Percentiles rank a stretch among this genome's conserved stretches.
Evolutionary conservation across 2,888 invertebrate genomes (phyloP).

Genomic region (Caenorhabditis afra): DNA sequence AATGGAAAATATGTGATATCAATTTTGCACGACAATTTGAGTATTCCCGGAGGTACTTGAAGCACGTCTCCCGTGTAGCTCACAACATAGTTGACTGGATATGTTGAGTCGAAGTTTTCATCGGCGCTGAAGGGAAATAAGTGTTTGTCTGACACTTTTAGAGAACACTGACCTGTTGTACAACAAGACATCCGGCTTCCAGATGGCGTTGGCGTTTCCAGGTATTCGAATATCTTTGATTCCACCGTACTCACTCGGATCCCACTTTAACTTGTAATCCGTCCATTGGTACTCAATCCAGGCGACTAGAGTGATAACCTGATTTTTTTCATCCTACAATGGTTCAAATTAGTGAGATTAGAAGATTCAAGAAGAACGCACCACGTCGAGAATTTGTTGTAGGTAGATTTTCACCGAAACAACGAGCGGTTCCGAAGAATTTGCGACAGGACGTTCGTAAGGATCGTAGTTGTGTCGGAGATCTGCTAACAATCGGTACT

Average conservation of each 20-base stretch:
- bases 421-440: constrained; percentile 70
- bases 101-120: constrained; percentile 75
- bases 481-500: constrained; percentile 70
- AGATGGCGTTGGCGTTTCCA: constrained; percentile 70
- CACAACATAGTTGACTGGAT: constrained; percentile 84
- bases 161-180: constrained; percentile 65
- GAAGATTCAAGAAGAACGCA: constrained; percentile 1
- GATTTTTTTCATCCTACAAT: constrained; percentile 75
- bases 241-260: constrained; percentile 72
- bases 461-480: constrained; percentile 73
- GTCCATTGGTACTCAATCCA: constrained; percentile 77
- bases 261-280: constrained; percentile 75
- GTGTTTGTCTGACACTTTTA: neutral
- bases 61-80: constrained; percentile 94
- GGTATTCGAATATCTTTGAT: constrained; percentile 74
- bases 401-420: constrained; percentile 73
- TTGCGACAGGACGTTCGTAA: constrained; percentile 73
- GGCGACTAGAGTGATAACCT: constrained; percentile 73
- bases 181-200: constrained; percentile 73
- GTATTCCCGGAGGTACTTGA: constrained; percentile 91
- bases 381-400: constrained; percentile 75
- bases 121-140: constrained; percentile 59
- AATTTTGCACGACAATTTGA: constrained; percentile 87
- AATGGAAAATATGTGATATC: constrained; percentile 90
- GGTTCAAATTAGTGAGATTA: neutral